Evolutionary conservation across 2,888 invertebrate species (phyloP), one percentile per base, ranked within the genome.

Genomic region (Troilus luridus): DNA sequence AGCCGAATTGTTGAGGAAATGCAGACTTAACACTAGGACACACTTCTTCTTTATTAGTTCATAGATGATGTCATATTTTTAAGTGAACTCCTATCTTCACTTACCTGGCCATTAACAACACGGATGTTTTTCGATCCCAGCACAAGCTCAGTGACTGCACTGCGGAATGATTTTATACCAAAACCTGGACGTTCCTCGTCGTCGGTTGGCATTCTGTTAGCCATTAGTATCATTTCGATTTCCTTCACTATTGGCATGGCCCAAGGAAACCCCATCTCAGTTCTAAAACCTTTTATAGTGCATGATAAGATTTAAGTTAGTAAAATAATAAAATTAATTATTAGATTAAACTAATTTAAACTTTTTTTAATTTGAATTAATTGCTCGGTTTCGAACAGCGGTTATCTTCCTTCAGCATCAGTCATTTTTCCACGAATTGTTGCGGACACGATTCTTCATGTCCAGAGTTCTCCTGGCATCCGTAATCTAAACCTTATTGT

Each of bases 231-330:
- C n/a, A n/a, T n/a, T n/a, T 85, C 56, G n/a, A 85, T 58, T 58
- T 85, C 85, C 11, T 58, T 54, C 5, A 85, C 56, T 58, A 58
- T 58, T 21, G 85, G 85, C n/a, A 85, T 5, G 7, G 56, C 56
- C 85, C 85, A 85, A 85, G 85, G 85, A n/a, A 85, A 11, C 1
- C 85, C 85, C 85, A 85, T 85, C 21, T 85, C 85, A 12, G 56
- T 85, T n/a, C 85, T 85, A n/a, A 56, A 85, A 54, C 54, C 85
- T 85, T 54, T 85, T 11, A 67, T n/a, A 62, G 21, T 21, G 0
- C 62, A 21, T n/a, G 3, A 9, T 1, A n/a, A 64, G n/a, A 64
- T 64, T 64, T n/a, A n/a, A 64, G 3, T 64, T 64, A 64, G 2
- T 64, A 62, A 8, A 21, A 0, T 9, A 62, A 21, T 21, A 62